Percentiles rank a stretch among this genome's conserved stretches.
phyloP scores from a whole-genome alignment of 2,888 invertebrate species.

The Tachina grossa region DNA sequence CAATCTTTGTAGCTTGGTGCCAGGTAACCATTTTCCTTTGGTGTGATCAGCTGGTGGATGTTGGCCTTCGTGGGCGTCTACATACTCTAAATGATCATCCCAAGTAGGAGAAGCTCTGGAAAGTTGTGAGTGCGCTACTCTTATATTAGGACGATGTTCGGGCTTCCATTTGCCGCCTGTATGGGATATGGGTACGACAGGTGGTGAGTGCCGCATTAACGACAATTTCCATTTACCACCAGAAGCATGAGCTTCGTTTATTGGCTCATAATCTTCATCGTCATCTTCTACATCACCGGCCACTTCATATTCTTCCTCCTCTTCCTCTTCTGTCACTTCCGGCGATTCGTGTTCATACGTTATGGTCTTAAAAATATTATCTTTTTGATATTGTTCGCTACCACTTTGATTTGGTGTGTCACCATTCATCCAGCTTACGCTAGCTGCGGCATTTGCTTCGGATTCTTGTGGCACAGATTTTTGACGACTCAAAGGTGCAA shows the following conservation, averaged over 20 bases:
- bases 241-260: conserved; percentile 74
- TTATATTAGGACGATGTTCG: conserved; percentile 81
- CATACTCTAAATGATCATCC: conserved; percentile 82
- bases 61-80: conserved; percentile 80
- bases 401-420: conserved; percentile 76
- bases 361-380: conserved; percentile 80
- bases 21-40: conserved; percentile 91
- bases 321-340: conserved; percentile 79
- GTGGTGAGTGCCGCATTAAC: conserved; percentile 74
- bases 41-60: conserved; percentile 88
- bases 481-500: conserved; percentile 47
- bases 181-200: conserved; percentile 84
- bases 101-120: conserved; percentile 83
- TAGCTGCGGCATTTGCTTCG: conserved; percentile 70
- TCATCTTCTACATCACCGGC: conserved; percentile 82
- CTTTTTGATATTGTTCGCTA: conserved; percentile 85
- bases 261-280: conserved; percentile 84
- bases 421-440: conserved; percentile 77
- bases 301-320: conserved; percentile 82
- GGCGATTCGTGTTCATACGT: conserved; percentile 78
- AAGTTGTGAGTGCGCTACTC: conserved; percentile 75
- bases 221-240: conserved; percentile 75
- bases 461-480: conserved; percentile 63
- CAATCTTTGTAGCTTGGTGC: conserved; percentile 85
- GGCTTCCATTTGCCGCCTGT: conserved; percentile 91